Percentiles rank a stretch among this genome's conserved stretches.
These are phyloP conservation scores for Eleginops maclovinus DNA, from an alignment of 2,113 vertebrate genomes.

Conservation along the genomic window DNA sequence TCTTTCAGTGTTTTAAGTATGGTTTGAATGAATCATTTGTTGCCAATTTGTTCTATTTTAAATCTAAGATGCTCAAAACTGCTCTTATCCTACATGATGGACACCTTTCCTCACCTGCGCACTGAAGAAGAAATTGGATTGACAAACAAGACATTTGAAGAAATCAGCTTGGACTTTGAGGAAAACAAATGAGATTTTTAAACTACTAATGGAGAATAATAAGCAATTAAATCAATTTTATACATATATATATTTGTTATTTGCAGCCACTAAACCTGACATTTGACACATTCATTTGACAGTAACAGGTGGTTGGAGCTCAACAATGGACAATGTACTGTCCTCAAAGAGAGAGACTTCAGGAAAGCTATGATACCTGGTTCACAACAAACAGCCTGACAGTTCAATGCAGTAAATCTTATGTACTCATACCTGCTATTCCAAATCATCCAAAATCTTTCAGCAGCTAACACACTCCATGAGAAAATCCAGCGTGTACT, in stretches of 20 bases:
- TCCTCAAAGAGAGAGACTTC: background rate
- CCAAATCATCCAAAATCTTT: conserved; percentile 36
- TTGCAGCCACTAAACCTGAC: too few relatives aligned
- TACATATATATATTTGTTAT: too few relatives aligned
- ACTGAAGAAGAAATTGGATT: background rate
- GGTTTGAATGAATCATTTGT: background rate
- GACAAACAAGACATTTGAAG: too few relatives aligned
- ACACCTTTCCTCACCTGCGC: background rate
- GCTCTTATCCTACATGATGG: too few relatives aligned
- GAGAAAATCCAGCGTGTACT: conserved; percentile 17
- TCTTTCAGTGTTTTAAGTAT: background rate
- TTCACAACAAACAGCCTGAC: background rate
- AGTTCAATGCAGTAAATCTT: background rate
- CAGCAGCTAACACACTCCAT: conserved; percentile 11
- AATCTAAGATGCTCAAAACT: background rate
- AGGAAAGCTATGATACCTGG: background rate
- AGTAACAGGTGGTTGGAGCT: background rate
- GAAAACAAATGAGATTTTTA: too few relatives aligned
- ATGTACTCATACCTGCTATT: conserved; percentile 56
- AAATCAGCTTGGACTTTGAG: too few relatives aligned
- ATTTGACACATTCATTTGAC: background rate
- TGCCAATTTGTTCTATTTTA: background rate
- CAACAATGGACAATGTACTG: background rate
- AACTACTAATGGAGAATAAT: too few relatives aligned
- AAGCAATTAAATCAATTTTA: too few relatives aligned